These are phyloP conservation scores for Lepidurus couesii DNA, from an alignment of 1,140 invertebrate species.

Conservation along the genomic window DNA sequence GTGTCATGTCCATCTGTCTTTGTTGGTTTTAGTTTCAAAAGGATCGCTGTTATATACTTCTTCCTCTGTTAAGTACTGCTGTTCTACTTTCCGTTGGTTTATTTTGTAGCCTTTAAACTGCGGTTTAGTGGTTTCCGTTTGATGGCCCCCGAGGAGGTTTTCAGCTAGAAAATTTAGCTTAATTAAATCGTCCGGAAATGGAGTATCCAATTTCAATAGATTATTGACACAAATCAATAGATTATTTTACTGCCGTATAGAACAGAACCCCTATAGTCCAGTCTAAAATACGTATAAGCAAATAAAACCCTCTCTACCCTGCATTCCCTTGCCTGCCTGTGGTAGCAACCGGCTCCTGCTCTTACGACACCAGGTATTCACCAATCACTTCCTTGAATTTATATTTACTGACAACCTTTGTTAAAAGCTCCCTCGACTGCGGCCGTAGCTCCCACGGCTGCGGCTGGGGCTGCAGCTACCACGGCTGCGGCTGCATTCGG, in stretches of 20 bases:
- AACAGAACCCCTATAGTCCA: not conserved
- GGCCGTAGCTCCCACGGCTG: too few relatives aligned
- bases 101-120: not conserved
- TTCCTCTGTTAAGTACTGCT: not conserved
- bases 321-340: not conserved
- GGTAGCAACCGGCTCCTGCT: not conserved
- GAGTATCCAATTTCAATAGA: too few relatives aligned
- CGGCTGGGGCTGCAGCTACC: too few relatives aligned
- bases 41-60: not conserved
- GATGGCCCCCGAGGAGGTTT: not conserved
- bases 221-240: too few relatives aligned
- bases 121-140: not conserved
- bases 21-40: not conserved
- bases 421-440: not conserved
- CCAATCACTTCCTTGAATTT: not conserved
- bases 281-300: not conserved
- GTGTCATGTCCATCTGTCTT: not conserved
- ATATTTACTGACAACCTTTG: not conserved
- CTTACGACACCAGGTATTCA: not conserved
- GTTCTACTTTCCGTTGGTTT: not conserved
- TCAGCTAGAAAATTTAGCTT: constrained; percentile 12
- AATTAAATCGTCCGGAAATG: not conserved
- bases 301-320: not conserved
- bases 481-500: not conserved
- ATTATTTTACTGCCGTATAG: too few relatives aligned